Base-by-base conservation (phyloP, 2,888 invertebrate species). In the Noctua pronuba region DNA sequence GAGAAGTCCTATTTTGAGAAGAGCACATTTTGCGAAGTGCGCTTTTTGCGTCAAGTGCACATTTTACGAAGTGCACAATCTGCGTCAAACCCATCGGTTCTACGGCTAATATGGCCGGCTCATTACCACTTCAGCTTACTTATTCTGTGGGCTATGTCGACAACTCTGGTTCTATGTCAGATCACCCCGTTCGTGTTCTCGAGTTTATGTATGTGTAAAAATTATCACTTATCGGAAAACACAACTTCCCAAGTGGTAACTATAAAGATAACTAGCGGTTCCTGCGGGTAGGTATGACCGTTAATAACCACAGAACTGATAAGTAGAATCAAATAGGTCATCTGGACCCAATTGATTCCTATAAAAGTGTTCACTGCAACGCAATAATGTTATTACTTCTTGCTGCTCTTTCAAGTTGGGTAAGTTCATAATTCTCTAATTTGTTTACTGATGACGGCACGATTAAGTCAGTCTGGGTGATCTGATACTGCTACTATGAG, bases 291-390 rank as follows among this genome's bases (percentile, higher is more conserved):
- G 10, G 28, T 41, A 41, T 13, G 11, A 1, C 18, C 49, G 8
- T 31, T 16, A 3, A 72, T 35, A 75, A 85, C 85, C 83, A 38
- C 86, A 85, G 5, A 28, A 49, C 55, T 73, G 86, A 83, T 83
- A 72, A 31, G n/a, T 46, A 16, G 2, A 2, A 28, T 16, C 3
- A 49, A 35, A 35, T 13, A 21, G 46, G 52, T 24, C 38, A 62
- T 35, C 10, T 16, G 24, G 13, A 85, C 55, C 58, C 21, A 65
- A 65, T 75, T 16, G 38, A 41, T 58, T 82, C 41, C 55, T 83
- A 85, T 85, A 83, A 55, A 83, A 83, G 72, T 62, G 7, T 58
- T 6, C 49, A 28, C 24, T 46, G n/a, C 55, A 38, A 24, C 35
- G 38, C 18, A 64, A 46, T 7, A 38, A 4, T 31, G 8, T n/a